These are phyloP conservation scores for Lasiurus cinereus DNA, from an alignment of 2,113 vertebrate genomes.

Conservation along the genomic window DNA sequence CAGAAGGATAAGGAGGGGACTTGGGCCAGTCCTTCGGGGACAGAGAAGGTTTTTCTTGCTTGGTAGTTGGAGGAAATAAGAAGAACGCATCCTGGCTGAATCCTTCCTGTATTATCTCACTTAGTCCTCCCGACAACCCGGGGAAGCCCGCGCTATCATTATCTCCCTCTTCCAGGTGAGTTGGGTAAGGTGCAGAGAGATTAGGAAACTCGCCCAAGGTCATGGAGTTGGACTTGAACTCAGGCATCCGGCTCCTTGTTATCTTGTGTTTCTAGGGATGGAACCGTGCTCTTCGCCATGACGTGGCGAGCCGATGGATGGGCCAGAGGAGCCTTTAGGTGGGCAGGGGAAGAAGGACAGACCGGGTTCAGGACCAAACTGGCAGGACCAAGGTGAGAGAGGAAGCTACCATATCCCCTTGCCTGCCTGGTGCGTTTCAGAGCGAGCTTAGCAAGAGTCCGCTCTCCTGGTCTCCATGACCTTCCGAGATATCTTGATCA, in stretches of 20 bases:
- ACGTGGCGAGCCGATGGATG: neutral
- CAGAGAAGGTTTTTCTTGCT: neutral
- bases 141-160: neutral
- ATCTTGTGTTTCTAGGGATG: neutral
- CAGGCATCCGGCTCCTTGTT: neutral
- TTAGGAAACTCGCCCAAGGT: conserved; percentile 15
- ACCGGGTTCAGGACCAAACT: neutral
- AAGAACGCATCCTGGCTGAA: neutral
- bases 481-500: neutral
- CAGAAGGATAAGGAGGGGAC: neutral
- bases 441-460: neutral
- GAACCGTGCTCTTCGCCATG: neutral
- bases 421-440: neutral
- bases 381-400: neutral
- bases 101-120: neutral
- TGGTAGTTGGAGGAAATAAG: neutral
- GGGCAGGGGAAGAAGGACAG: neutral
- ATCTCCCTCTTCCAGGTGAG: neutral
- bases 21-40: neutral
- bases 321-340: neutral
- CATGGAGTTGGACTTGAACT: conserved; percentile 45
- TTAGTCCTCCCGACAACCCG: neutral
- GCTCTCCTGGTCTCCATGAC: neutral
- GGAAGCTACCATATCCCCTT: neutral
- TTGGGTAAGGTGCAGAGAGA: neutral